Conservation (phyloP, 37 sponge, comb jelly and placozoan genomes). For the Eunapius fragilis region DNA sequence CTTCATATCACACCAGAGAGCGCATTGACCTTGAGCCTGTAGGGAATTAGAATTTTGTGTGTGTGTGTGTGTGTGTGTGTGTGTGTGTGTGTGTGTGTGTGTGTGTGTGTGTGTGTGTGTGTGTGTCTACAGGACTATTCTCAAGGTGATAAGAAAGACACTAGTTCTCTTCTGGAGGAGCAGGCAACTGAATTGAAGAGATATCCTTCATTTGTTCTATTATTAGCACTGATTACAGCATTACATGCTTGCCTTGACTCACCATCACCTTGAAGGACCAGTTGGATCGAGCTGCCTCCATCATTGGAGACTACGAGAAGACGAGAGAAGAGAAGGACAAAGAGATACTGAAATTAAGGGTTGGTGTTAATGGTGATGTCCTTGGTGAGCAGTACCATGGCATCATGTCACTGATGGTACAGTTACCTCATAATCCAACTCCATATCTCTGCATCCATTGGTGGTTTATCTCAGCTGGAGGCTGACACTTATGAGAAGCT, state of each 20-base stretch:
- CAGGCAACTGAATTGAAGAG: not conserved
- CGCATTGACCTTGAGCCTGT: too few species aligned
- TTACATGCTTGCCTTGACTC: slow-evolving; percentile 54
- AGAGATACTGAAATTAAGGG: slow-evolving; percentile 46
- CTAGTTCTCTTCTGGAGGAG: not conserved
- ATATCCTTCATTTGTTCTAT: not conserved
- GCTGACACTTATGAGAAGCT: not conserved
- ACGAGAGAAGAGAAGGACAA: slow-evolving; percentile 56
- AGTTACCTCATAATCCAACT: too few species aligned
- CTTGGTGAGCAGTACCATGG: too few species aligned
- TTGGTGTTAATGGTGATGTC: not conserved
- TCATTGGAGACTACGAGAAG: slow-evolving; percentile 60
- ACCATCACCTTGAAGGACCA: slow-evolving; percentile 29
- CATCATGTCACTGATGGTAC: too few species aligned
- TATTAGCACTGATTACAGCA: not conserved
- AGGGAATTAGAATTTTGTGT: too few species aligned
- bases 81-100: not conserved
- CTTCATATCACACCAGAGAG: too few species aligned
- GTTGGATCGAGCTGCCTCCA: slow-evolving; percentile 27
- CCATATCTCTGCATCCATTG: not conserved
- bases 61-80: not conserved
- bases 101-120: not conserved
- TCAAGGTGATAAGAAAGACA: not conserved
- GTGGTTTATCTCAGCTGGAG: slow-evolving; percentile 20
- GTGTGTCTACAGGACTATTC: not conserved